phyloP scores from a whole-genome alignment of 2,888 invertebrate species.

The Rhorus exstirpatorius region DNA sequence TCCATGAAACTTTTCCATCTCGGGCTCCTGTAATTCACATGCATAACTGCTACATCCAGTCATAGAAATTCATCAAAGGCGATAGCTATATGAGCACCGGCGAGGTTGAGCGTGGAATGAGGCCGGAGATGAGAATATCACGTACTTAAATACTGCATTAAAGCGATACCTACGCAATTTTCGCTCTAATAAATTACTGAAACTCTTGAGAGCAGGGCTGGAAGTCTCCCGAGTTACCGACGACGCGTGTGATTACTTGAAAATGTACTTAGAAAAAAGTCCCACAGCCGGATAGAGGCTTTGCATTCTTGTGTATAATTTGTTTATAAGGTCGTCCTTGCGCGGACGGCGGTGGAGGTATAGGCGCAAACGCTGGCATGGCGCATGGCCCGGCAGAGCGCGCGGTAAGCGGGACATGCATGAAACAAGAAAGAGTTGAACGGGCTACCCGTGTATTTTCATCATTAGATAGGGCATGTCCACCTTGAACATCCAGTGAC shows the following conservation, averaged over 20 bases:
- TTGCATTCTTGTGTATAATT: not conserved
- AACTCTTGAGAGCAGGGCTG: slow-evolving; percentile 2
- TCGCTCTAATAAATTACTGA: slow-evolving; percentile 29
- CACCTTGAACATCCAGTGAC: no score
- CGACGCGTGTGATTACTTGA: not conserved
- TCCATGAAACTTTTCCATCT: slow-evolving; percentile 31
- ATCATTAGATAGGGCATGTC: no score
- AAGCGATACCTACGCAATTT: slow-evolving; percentile 7
- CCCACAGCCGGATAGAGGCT: not conserved
- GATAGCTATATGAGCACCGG: not conserved
- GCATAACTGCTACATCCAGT: slow-evolving; percentile 30
- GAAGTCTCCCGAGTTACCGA: not conserved
- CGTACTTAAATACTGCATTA: slow-evolving; percentile 28
- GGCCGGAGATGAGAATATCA: slow-evolving; percentile 40
- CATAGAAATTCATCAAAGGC: slow-evolving; percentile 62
- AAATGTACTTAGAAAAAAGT: slow-evolving; percentile 9
- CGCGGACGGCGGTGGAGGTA: no score
- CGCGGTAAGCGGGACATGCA: no score
- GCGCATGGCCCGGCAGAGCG: no score
- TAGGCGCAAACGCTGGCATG: no score
- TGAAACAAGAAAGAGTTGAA: no score
- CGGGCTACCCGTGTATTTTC: no score
- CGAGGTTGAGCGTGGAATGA: not conserved
- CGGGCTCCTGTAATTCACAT: slow-evolving; percentile 42
- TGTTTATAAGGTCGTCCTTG: not conserved